Percentiles rank a stretch among this genome's conserved stretches.
phyloP scores from a whole-genome alignment of 2,888 invertebrate species.

The Tyria jacobaeae region DNA sequence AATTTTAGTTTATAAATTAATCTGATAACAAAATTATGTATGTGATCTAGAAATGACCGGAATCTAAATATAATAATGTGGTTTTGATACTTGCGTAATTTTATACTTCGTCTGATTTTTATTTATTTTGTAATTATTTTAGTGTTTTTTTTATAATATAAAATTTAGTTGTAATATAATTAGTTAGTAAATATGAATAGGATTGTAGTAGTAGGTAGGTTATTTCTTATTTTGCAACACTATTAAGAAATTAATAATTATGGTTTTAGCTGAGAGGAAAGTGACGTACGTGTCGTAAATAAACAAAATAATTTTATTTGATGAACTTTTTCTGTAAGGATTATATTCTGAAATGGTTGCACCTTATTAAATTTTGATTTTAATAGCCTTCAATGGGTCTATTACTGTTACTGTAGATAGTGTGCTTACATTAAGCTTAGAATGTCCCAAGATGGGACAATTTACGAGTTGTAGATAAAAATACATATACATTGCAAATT shows the following conservation, averaged over 20 bases:
- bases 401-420: background rate
- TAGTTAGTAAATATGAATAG: background rate
- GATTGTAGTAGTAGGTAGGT: no score
- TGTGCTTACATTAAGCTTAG: background rate
- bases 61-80: background rate
- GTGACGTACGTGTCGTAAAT: background rate
- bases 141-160: background rate
- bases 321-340: background rate
- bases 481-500: no score
- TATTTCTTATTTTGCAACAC: background rate
- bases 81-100: background rate
- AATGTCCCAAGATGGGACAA: no score
- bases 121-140: background rate
- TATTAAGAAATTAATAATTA: no score
- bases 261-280: no score
- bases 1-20: background rate
- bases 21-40: background rate
- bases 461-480: no score
- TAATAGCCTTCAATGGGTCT: no score
- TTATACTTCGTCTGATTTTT: background rate
- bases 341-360: background rate
- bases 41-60: background rate
- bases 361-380: no score
- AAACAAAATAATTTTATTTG: background rate
- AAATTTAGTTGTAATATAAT: background rate